Conservation (phyloP, 2,888 invertebrate species). For the Maniola hyperantus region DNA sequence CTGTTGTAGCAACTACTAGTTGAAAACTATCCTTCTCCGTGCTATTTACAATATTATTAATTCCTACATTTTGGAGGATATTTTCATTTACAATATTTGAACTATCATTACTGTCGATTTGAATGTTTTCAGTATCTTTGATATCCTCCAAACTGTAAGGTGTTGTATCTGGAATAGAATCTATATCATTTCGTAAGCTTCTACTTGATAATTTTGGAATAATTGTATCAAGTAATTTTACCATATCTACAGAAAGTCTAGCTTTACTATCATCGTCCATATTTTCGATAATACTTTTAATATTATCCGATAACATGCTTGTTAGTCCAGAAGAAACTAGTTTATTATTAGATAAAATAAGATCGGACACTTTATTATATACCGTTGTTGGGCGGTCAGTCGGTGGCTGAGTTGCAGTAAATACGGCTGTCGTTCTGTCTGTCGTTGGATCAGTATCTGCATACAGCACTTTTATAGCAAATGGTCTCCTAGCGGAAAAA, state of each 20-base stretch:
- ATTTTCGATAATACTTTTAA: conserved; percentile 70
- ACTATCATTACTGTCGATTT: conserved; percentile 46
- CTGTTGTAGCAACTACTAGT: conserved; percentile 45
- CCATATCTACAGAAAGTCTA: conserved; percentile 79
- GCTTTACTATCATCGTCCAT: conserved; percentile 74
- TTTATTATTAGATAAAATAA: conserved; percentile 74
- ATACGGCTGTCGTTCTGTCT: conserved; percentile 70
- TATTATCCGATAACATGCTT: conserved; percentile 79
- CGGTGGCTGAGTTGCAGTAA: conserved; percentile 64
- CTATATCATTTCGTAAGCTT: conserved; percentile 61
- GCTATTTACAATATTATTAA: conserved; percentile 65
- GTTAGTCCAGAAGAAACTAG: conserved; percentile 79
- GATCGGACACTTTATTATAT: conserved; percentile 78
- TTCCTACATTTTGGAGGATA: conserved; percentile 63
- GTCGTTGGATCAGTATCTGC: conserved; percentile 70
- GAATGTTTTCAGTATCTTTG: conserved; percentile 70
- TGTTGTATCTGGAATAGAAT: conserved; percentile 66
- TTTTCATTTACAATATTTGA: conserved; percentile 48
- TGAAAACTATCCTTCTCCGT: conserved; percentile 50
- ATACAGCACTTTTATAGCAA: conserved; percentile 77
- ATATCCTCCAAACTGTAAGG: conserved; percentile 79
- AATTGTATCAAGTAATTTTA: conserved; percentile 75
- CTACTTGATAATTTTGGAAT: conserved; percentile 73
- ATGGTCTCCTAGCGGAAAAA: conserved; percentile 74
- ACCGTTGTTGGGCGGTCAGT: conserved; percentile 76